These are phyloP conservation scores for Rhombomys opimus DNA, from an alignment of 2,113 vertebrate species.

Conservation along the genomic window DNA sequence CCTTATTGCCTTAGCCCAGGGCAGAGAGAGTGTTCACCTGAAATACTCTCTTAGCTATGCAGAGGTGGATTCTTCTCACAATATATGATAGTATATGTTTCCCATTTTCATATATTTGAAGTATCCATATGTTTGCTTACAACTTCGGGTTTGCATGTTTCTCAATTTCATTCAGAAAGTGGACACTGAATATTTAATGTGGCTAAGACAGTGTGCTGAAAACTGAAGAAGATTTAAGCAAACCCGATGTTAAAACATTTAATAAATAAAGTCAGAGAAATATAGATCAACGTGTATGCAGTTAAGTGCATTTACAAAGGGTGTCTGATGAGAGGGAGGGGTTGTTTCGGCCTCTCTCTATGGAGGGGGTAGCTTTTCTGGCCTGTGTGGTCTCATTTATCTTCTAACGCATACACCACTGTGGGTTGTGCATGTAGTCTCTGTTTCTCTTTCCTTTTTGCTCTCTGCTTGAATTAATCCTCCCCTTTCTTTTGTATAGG, in stretches of 20 bases:
- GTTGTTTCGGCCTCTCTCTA: background rate
- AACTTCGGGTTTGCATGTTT: slow-evolving; percentile 9
- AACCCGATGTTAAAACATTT: slow-evolving; percentile 40
- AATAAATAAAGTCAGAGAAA: slow-evolving; percentile 41
- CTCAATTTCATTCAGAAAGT: slow-evolving; percentile 42
- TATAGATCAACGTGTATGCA: slow-evolving; percentile 42
- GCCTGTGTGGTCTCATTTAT: background rate
- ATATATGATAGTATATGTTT: background rate
- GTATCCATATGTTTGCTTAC: background rate
- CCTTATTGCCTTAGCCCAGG: background rate
- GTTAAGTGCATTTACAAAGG: background rate
- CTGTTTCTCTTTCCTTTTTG: background rate
- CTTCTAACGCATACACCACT: background rate
- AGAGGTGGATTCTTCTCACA: background rate
- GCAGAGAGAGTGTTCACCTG: background rate
- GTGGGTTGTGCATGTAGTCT: background rate
- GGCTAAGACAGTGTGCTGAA: slow-evolving; percentile 18
- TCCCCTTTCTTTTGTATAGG: background rate
- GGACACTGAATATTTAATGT: background rate
- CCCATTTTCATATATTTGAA: slow-evolving; percentile 4
- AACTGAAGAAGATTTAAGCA: slow-evolving; percentile 47
- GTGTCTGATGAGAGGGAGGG: background rate
- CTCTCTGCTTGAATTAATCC: background rate
- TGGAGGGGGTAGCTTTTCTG: background rate
- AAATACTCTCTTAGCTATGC: background rate